Conservation (phyloP, 2,113 vertebrate species). For the Prietella phreatophila region DNA sequence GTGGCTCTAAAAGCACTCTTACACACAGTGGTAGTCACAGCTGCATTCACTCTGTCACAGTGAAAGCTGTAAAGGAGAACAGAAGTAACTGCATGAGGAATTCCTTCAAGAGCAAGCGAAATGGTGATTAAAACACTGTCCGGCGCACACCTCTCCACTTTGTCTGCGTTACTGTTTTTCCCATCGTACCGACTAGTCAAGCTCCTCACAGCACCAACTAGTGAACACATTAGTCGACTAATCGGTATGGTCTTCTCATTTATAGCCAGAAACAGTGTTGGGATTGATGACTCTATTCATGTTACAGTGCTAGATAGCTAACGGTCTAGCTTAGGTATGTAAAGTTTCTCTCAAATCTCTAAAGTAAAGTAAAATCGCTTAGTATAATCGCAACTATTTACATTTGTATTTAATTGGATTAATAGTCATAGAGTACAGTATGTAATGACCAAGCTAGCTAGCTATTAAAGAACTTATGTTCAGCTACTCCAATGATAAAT, state of each 20-base stretch:
- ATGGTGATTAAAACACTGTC: neutral
- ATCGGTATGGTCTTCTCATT: neutral
- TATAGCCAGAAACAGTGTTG: neutral
- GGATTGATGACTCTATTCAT: neutral
- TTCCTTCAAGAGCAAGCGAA: neutral
- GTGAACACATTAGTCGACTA: neutral
- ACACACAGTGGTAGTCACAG: neutral
- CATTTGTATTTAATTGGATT: neutral
- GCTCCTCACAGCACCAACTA: neutral
- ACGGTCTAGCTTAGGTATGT: neutral
- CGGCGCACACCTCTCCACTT: neutral
- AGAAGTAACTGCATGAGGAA: neutral
- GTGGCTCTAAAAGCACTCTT: neutral
- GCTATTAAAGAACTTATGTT: neutral
- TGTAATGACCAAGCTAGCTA: neutral
- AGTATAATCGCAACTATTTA: neutral
- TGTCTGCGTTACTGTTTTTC: neutral
- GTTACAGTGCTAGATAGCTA: neutral
- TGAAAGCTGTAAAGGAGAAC: neutral
- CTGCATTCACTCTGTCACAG: neutral
- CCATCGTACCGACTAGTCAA: neutral
- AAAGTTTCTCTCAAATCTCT: neutral
- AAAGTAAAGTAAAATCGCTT: neutral
- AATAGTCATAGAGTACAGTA: neutral
- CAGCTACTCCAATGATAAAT: neutral